These are phyloP conservation scores for Salvator merianae DNA, from an alignment of 2,113 vertebrate species.

Conservation along the genomic window DNA sequence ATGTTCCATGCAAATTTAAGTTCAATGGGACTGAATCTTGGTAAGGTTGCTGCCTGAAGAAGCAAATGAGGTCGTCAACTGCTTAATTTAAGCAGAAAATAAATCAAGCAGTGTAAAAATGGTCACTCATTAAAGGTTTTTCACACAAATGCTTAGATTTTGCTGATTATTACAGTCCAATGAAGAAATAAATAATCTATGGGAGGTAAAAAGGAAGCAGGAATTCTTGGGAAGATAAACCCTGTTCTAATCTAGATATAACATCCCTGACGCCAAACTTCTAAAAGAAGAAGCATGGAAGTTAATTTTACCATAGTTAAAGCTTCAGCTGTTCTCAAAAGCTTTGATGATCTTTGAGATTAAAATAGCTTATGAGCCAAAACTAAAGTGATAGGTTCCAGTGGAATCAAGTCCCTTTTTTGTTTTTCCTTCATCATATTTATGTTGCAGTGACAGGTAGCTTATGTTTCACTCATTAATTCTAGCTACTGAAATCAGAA, in stretches of 20 bases:
- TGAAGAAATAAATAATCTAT: conserved; percentile 2
- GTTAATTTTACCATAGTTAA: conserved; percentile 37
- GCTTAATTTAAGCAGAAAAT: not conserved
- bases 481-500: not conserved
- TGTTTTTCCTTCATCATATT: conserved; percentile 29
- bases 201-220: conserved; percentile 3
- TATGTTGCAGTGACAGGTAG: conserved; percentile 42
- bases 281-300: conserved; percentile 16
- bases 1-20: not conserved
- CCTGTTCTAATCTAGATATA: conserved; percentile 9
- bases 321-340: conserved; percentile 18
- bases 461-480: conserved; percentile 14
- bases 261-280: not conserved
- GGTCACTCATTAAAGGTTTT: not conserved
- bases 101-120: not conserved
- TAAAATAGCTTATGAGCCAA: conserved; percentile 36
- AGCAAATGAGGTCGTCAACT: not conserved
- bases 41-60: not conserved
- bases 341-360: conserved; percentile 31
- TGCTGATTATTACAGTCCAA: not conserved
- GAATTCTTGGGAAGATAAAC: conserved; percentile 22
- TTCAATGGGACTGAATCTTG: not conserved
- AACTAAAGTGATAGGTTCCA: conserved; percentile 19
- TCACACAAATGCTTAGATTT: not conserved
- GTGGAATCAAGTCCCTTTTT: conserved; percentile 8